phyloP scores from a whole-genome alignment of 2,888 invertebrate species.

The Micoletzkya japonica region DNA sequence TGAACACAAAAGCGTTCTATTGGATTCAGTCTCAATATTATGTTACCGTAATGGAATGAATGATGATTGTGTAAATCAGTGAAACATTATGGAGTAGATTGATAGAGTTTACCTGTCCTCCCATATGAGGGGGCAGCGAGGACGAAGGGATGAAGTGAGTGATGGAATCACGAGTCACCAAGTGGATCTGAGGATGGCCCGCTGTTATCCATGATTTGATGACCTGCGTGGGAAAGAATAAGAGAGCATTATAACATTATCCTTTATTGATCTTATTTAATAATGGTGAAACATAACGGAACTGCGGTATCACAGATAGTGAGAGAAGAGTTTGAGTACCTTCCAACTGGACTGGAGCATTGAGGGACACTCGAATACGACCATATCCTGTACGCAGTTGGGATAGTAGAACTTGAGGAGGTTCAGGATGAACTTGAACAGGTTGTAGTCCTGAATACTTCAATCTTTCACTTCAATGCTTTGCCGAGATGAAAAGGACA shows the following conservation, averaged over 20 bases:
- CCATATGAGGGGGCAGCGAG: conserved; percentile 46
- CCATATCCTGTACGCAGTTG: conserved; percentile 40
- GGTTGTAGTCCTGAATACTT: conserved; percentile 52
- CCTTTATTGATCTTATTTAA: background rate
- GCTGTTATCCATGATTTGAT: conserved; percentile 45
- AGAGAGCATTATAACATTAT: background rate
- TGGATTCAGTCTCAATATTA: too few relatives aligned
- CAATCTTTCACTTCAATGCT: too few relatives aligned
- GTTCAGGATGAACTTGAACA: conserved; percentile 57
- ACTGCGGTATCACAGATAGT: background rate
- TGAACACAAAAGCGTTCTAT: too few relatives aligned
- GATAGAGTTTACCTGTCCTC: conserved; percentile 47
- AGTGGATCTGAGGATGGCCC: conserved; percentile 33
- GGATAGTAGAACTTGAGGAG: conserved; percentile 59
- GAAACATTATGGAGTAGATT: background rate
- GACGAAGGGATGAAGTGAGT: conserved; percentile 43
- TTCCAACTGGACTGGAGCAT: conserved; percentile 57
- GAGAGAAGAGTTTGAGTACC: conserved; percentile 29
- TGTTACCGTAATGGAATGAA: too few relatives aligned
- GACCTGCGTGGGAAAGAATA: conserved; percentile 33
- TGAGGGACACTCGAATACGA: conserved; percentile 52
- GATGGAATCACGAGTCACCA: conserved; percentile 35
- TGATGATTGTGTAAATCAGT: too few relatives aligned
- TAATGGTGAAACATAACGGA: background rate
- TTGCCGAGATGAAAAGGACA: conserved; percentile 1